Evolutionary conservation across 2,797 vertebrate genomes (phyloP).

Genomic region (Anguilla megastoma): DNA sequence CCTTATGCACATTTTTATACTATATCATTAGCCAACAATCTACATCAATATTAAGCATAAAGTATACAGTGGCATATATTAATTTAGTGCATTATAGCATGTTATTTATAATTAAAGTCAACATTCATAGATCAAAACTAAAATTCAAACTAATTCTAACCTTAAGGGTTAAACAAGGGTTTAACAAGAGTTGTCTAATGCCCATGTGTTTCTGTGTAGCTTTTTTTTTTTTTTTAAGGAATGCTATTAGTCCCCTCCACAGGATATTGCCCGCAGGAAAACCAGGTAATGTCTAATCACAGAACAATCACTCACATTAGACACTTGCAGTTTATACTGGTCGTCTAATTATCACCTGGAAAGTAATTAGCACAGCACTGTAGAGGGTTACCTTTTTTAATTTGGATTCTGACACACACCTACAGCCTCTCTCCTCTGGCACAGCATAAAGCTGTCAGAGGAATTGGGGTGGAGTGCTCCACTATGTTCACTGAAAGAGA

Average conservation of each 20-base stretch:
- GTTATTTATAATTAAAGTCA: background rate
- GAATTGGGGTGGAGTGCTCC: background rate
- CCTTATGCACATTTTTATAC: too few species aligned
- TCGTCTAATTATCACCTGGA: constrained; percentile 46
- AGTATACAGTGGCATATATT: too few species aligned
- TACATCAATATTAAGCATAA: too few species aligned
- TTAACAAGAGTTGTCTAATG: background rate
- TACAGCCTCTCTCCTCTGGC: background rate
- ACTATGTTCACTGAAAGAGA: background rate
- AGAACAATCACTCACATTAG: constrained; percentile 40
- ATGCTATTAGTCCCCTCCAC: background rate
- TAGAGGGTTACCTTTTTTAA: constrained; percentile 30
- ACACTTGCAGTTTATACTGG: constrained; percentile 41
- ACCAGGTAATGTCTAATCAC: constrained; percentile 44
- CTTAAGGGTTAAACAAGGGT: background rate
- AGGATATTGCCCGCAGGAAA: constrained; percentile 36
- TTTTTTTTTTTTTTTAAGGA: constrained; percentile 15
- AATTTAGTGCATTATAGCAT: background rate
- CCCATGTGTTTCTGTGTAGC: constrained; percentile 5
- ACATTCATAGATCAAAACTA: background rate
- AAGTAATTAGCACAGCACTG: constrained; percentile 43
- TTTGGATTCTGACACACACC: background rate
- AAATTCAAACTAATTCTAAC: background rate
- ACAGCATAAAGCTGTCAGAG: background rate
- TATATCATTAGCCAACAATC: too few species aligned